Percentiles rank a stretch among this genome's conserved stretches.
phyloP scores from a whole-genome alignment of 1,140 invertebrate genomes.

The Rhynchophorus ferrugineus region DNA sequence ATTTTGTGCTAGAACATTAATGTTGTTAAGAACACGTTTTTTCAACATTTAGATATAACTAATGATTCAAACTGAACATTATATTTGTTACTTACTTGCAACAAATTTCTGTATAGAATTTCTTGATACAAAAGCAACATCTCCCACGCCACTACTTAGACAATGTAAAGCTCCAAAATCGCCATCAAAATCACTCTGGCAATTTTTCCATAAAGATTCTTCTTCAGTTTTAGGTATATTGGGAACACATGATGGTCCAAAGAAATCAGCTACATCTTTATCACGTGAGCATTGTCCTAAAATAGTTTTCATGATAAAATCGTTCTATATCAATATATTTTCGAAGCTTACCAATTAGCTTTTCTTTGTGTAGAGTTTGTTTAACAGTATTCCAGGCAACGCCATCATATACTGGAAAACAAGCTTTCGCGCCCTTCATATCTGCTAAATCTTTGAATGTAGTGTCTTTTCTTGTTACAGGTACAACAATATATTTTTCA shows the following conservation, averaged over 20 bases:
- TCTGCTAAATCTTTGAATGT: constrained; percentile 51
- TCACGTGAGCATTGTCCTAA: constrained; percentile 41
- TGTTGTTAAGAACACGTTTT: too few relatives aligned
- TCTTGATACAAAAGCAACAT: constrained; percentile 79
- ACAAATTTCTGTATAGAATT: constrained; percentile 59
- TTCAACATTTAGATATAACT: too few relatives aligned
- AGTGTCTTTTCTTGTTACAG: constrained; percentile 58
- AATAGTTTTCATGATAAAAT: constrained; percentile 40
- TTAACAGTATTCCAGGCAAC: constrained; percentile 57
- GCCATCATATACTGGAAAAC: constrained; percentile 59
- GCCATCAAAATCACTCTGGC: constrained; percentile 39
- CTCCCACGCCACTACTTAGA: constrained; percentile 65
- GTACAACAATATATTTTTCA: constrained; percentile 56
- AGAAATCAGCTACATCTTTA: constrained; percentile 49
- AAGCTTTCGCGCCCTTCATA: constrained; percentile 59
- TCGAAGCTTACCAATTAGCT: constrained; percentile 11
- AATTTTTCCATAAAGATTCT: constrained; percentile 19
- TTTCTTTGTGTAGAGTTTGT: constrained; percentile 25
- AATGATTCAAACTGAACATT: too few relatives aligned
- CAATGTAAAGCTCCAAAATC: constrained; percentile 67
- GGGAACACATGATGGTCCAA: constrained; percentile 54
- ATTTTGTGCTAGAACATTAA: neutral
- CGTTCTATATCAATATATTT: neutral
- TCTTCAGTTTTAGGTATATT: constrained; percentile 30
- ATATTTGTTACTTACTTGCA: constrained; percentile 38